phyloP scores from a whole-genome alignment of 1,140 invertebrate species.

The Mycetomoellerius zeteki region DNA sequence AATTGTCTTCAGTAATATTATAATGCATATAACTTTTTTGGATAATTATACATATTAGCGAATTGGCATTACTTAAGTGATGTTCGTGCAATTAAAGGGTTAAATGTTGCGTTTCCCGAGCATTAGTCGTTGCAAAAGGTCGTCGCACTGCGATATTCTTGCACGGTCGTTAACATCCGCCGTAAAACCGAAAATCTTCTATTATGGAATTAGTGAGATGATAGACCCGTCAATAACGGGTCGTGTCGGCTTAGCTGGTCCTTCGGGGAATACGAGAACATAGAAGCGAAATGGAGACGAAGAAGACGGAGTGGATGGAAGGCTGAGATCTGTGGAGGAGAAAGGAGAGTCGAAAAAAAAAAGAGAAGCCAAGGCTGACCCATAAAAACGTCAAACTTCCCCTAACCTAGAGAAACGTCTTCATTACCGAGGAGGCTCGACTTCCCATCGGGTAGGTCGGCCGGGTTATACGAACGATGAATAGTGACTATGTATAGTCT shows the following conservation, averaged over 20 bases:
- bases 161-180: constrained; percentile 80
- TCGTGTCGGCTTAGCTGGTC: constrained; percentile 72
- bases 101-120: constrained; percentile 29
- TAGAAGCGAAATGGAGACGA: constrained; percentile 66
- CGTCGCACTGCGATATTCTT: constrained; percentile 68
- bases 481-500: constrained; percentile 79
- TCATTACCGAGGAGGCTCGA: constrained; percentile 83
- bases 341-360: constrained; percentile 72
- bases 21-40: not conserved
- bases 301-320: constrained; percentile 47
- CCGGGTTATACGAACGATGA: constrained; percentile 77
- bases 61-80: not conserved
- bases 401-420: constrained; percentile 87
- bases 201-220: constrained; percentile 86
- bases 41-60: not conserved
- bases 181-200: constrained; percentile 82
- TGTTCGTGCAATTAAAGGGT: not conserved
- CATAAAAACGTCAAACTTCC: constrained; percentile 87
- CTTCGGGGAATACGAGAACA: constrained; percentile 78
- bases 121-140: constrained; percentile 69
- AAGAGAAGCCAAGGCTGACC: constrained; percentile 81
- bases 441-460: constrained; percentile 81
- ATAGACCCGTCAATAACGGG: constrained; percentile 84
- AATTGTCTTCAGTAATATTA: not conserved
- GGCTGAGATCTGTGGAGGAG: constrained; percentile 38